Evolutionary conservation across 2,797 vertebrate genomes (phyloP).

Genomic region (Malurus leucopterus): DNA sequence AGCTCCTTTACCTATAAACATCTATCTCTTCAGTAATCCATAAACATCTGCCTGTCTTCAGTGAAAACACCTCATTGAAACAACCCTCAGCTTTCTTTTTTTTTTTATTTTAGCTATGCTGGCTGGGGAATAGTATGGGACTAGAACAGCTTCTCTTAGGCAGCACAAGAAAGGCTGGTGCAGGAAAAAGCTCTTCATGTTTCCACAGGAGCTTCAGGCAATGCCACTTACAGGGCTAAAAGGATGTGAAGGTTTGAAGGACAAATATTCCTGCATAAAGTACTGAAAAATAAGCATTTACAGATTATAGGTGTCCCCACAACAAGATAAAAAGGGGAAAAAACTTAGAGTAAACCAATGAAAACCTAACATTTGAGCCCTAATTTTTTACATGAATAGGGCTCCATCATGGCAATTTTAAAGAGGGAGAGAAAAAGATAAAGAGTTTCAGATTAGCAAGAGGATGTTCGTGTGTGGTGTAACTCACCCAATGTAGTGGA

Average conservation of each 20-base stretch:
- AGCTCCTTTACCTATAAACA: not conserved
- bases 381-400: not conserved
- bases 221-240: not conserved
- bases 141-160: not conserved
- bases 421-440: not conserved
- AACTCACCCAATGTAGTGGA: not conserved
- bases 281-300: not conserved
- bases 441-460: not conserved
- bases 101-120: not conserved
- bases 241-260: not conserved
- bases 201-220: not conserved
- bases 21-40: not conserved
- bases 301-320: not conserved
- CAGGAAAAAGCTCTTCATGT: not conserved
- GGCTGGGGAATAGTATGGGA: not conserved
- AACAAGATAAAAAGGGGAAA: accelerated
- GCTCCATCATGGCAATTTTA: not conserved
- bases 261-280: not conserved
- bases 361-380: not conserved
- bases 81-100: not conserved
- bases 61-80: not conserved
- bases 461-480: not conserved
- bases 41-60: not conserved
- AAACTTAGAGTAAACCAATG: not conserved
- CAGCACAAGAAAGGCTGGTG: not conserved